Percentiles rank a stretch among this genome's conserved stretches.
phyloP scores from a whole-genome alignment of 2,797 vertebrate species.

The Anguilla pacifica region DNA sequence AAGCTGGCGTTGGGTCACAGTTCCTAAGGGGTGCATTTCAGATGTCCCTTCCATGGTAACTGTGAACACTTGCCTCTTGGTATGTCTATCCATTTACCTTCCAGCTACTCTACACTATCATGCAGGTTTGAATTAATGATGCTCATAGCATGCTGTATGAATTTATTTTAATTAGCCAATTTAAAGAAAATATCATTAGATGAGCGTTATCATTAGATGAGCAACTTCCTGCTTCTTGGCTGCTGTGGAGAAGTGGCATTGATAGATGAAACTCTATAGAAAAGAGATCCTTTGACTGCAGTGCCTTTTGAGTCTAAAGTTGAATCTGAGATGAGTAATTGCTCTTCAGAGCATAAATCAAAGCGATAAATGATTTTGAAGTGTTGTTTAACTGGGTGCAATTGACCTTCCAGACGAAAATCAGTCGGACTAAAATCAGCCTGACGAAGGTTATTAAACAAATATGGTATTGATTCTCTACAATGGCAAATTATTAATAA shows the following conservation, averaged over 20 bases:
- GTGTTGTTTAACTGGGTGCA: background rate
- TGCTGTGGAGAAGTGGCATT: background rate
- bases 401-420: background rate
- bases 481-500: background rate
- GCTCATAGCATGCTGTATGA: background rate
- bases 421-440: background rate
- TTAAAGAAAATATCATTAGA: background rate
- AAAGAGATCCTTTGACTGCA: background rate
- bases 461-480: background rate
- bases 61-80: background rate
- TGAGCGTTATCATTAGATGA: background rate
- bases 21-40: background rate
- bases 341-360: background rate
- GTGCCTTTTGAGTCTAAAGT: background rate
- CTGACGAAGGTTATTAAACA: background rate
- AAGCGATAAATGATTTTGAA: background rate
- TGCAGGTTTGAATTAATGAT: background rate
- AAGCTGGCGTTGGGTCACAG: background rate
- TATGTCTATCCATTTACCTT: background rate
- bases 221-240: background rate
- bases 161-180: background rate
- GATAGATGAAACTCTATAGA: background rate
- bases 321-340: background rate
- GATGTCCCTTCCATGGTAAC: background rate
- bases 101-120: background rate